A percentile compares a stretch with the other conserved stretches of the same genome.
phyloP scores from a whole-genome alignment of 2,888 invertebrate genomes.

The Pyralis farinalis region DNA sequence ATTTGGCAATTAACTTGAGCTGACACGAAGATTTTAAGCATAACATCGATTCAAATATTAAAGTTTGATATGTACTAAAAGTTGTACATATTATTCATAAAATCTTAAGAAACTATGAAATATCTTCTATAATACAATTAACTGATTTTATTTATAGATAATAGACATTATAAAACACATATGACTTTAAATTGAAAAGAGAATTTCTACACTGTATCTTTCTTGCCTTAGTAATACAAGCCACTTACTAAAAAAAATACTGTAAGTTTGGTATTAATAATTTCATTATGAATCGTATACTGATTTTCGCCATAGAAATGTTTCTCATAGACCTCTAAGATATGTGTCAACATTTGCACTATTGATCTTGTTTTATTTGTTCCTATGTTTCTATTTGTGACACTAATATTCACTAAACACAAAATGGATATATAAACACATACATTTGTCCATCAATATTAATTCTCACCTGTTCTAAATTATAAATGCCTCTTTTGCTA shows the following conservation, averaged over 20 bases:
- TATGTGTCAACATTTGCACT: conserved; percentile 25
- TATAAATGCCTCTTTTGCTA: conserved; percentile 44
- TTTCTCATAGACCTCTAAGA: conserved; percentile 15
- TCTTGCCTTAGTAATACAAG: conserved; percentile 19
- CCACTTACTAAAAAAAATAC: conserved; percentile 25
- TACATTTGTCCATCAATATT: conserved; percentile 35
- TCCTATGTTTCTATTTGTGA: conserved; percentile 19
- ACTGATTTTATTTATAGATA: neutral
- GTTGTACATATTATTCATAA: conserved; percentile 13
- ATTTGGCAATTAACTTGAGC: conserved; percentile 76
- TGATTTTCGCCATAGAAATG: conserved; percentile 15
- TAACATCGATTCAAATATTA: conserved; percentile 24
- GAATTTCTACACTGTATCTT: conserved; percentile 4
- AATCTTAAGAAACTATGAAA: conserved; percentile 15
- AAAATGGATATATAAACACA: conserved; percentile 35
- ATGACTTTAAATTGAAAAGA: conserved; percentile 16
- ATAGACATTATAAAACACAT: conserved; percentile 13
- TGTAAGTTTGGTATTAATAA: conserved; percentile 23
- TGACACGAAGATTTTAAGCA: conserved; percentile 28
- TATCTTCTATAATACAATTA: conserved; percentile 13
- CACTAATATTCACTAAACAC: conserved; percentile 34
- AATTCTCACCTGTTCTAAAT: conserved; percentile 32
- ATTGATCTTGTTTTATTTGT: conserved; percentile 13
- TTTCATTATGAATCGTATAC: conserved; percentile 25
- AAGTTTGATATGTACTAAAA: conserved; percentile 23